phyloP scores from a whole-genome alignment of 2,888 invertebrate genomes.

The Torymus aiolomorphi region DNA sequence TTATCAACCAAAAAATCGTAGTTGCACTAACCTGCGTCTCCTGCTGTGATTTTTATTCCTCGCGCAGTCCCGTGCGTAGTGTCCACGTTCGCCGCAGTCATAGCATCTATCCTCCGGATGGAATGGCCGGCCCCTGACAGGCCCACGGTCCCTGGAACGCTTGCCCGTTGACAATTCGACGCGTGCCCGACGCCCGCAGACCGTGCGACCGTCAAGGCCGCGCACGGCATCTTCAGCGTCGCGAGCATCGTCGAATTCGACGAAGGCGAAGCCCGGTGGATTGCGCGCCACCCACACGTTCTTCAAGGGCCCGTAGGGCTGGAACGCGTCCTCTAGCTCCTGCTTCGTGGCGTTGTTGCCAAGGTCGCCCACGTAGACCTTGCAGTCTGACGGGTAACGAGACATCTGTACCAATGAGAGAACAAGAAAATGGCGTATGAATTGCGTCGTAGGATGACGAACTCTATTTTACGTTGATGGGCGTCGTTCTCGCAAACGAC shows the following conservation, averaged over 20 bases:
- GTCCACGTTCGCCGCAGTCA: slow-evolving; percentile 95
- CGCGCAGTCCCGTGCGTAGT: slow-evolving; percentile 94
- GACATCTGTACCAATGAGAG: slow-evolving; percentile 78
- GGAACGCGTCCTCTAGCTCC: slow-evolving; percentile 94
- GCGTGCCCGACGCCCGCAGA: slow-evolving; percentile 92
- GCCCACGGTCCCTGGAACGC: slow-evolving; percentile 78
- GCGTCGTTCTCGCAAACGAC: no score
- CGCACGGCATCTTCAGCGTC: slow-evolving; percentile 95
- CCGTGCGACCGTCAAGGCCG: slow-evolving; percentile 85
- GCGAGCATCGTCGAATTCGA: slow-evolving; percentile 93
- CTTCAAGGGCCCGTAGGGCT: slow-evolving; percentile 92
- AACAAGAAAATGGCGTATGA: no score
- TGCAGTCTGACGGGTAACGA: slow-evolving; percentile 90
- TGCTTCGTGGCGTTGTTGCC: slow-evolving; percentile 94
- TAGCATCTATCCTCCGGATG: slow-evolving; percentile 95
- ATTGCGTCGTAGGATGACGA: no score
- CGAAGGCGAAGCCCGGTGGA: slow-evolving; percentile 96
- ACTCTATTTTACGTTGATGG: no score
- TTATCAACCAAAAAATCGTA: no score
- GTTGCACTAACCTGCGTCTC: slow-evolving; percentile 57
- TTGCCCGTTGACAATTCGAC: slow-evolving; percentile 96
- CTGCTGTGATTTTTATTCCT: slow-evolving; percentile 79
- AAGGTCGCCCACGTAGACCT: slow-evolving; percentile 96
- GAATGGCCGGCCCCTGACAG: slow-evolving; percentile 82
- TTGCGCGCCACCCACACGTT: slow-evolving; percentile 99